Evolutionary conservation across 2,113 vertebrate species (phyloP), one percentile per base, ranked within the genome.

Genomic region (Monarcha castaneiventris): DNA sequence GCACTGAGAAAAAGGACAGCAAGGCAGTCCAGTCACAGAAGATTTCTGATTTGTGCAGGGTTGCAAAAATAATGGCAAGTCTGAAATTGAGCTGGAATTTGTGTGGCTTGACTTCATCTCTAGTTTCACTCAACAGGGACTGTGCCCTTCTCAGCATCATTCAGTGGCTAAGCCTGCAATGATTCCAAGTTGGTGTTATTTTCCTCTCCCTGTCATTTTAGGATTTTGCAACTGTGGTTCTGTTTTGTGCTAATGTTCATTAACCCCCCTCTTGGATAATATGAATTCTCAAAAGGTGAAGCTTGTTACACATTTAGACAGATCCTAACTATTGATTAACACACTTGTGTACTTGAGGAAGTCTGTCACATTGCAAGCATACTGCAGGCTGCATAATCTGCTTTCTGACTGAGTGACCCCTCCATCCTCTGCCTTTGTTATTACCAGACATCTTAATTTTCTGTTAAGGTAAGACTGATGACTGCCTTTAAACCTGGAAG

Each of bases 41-140:
- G 78, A 69, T 7, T 67, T 73, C 43, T 81, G 85, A 86, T 88
- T 67, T 92, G 75, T 90, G 46, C 78, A 84, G 52, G 27, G 33
- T 74, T 94, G 84, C 82, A 93, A 83, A 93, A 95, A 91, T 79
- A 94, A 90, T 69, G 93, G 48, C 81, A 91, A 76, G 37, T 58
- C 87, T 96, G 78, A 94, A 94, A 93, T 33, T 52, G 84, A 96
- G 59, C 61, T 93, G 82, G 72, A 85, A 90, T 85, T 68, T 83
- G 72, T 67, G 64, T 86, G 91, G 55, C 94, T 91, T 74, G 71
- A 84, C 66, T 87, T 79, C 51, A 41, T 89, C 91, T 95, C 87
- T 80, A 56, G 78, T 94, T 95, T 91, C 84, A 77, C 82, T 71
- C 78, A 94, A 91, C 52, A 77, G 93, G 55, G 75, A 91, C 85